These are phyloP conservation scores for Microplitis manilae DNA, from an alignment of 2,888 invertebrate genomes.

Conservation along the genomic window DNA sequence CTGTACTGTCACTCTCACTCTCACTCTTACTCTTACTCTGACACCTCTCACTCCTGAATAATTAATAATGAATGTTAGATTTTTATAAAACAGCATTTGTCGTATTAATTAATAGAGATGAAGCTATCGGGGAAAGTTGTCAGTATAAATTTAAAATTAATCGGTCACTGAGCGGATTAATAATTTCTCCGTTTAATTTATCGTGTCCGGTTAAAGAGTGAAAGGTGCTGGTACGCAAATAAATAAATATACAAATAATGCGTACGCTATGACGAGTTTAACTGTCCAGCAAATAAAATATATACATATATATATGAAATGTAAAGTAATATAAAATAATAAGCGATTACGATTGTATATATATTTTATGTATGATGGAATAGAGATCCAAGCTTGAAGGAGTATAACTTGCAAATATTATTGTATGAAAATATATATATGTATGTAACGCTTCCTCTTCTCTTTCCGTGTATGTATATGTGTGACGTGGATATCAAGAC, in stretches of 20 bases:
- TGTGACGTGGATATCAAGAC: conserved; percentile 49
- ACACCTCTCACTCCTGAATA: conserved; percentile 45
- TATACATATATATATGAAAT: conserved; percentile 29
- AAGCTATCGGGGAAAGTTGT: conserved; percentile 62
- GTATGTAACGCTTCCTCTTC: conserved; percentile 46
- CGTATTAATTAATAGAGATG: conserved; percentile 49
- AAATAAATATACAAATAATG: background rate
- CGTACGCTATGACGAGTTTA: conserved; percentile 1
- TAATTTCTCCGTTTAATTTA: conserved; percentile 64
- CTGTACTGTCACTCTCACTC: conserved; percentile 38
- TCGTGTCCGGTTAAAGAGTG: conserved; percentile 60
- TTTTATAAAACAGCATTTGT: conserved; percentile 28
- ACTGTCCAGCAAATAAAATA: conserved; percentile 4
- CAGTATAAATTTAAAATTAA: conserved; percentile 53
- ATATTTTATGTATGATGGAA: background rate
- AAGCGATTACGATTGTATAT: conserved; percentile 44
- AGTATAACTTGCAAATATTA: conserved; percentile 16
- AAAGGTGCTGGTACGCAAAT: conserved; percentile 37
- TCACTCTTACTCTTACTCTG: conserved; percentile 30
- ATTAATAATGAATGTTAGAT: too few species aligned
- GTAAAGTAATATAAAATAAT: conserved; percentile 45
- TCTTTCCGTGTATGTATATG: conserved; percentile 2
- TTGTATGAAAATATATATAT: background rate
- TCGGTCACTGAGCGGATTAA: conserved; percentile 50
- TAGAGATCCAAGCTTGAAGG: conserved; percentile 3